Base-by-base conservation (phyloP, 2,113 vertebrate genomes). In the Pipra filicauda region DNA sequence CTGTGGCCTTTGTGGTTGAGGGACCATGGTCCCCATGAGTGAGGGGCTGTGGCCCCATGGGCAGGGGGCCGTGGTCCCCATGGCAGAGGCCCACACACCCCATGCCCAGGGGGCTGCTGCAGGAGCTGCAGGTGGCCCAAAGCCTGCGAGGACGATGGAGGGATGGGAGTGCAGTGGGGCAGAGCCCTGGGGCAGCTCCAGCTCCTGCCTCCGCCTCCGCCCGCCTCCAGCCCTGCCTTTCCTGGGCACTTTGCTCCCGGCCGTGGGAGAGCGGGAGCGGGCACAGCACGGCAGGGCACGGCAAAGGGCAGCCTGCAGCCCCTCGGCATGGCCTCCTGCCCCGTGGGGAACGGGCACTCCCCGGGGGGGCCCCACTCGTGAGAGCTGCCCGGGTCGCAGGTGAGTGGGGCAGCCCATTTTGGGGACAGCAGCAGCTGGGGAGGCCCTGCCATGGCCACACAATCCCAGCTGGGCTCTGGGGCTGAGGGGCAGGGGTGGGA, bases 191-290 rank as follows among this genome's bases (percentile, higher is more conserved):
- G 67, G 72, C 79, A 88, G 74, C 74, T 85, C 59, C 74, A 88
- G 74, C 74, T 85, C 59, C 75, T 88, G 89, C 95, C 75, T 75
- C 89, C 86, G 59, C 94, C 96, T 70, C 89, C 0, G 41, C 95
- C 95, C 92, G 78, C 96, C 95, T 96, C 96, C 93, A 81, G 92
- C 90, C 93, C 95, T 85, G 96, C 96, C 95, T 96, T 91, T 76
- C 77, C 73, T 1, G 30, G 95, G 95, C 96, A 96, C 96, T 96
- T 96, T 95, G 95, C 95, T 93, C 92, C 95, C 86, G 14, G 76
- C 48, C 1, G 13, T 2, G 69, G 61, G 43, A 71, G 14, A 58
- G 69, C 46, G 1, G 75, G 58, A 73, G 51, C 21, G 17, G 93
- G 93, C 86, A 59, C 82, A 2, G 81, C 80, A 12, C 57, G 5